Base-by-base conservation (phyloP, 2,888 invertebrate species). In the Euspilapteryx auroguttella region DNA sequence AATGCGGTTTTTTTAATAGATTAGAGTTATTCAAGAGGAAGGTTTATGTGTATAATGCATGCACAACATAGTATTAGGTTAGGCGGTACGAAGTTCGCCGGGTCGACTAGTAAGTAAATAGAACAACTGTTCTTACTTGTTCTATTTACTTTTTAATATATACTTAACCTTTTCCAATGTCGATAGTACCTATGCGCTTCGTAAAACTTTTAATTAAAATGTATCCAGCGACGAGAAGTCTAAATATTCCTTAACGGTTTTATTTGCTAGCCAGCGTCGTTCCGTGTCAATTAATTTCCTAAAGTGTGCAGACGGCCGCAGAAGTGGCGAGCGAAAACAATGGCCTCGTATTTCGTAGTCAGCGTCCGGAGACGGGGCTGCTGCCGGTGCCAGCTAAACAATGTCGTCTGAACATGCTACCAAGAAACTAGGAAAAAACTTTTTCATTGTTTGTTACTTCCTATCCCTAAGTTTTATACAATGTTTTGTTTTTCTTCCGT, bases 171-270 rank as follows among this genome's bases (percentile, higher is more conserved):
- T n/a, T n/a, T n/a, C n/a, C n/a, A n/a, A n/a, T n/a, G n/a, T n/a
- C n/a, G n/a, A n/a, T n/a, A n/a, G n/a, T n/a, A n/a, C n/a, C 24
- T 15, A 23, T 23, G 10, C 23, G 17, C 17, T 28, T 24, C 51
- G 50, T 48, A 47, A 55, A 68, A 68, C 50, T 66, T 69, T 69
- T 65, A 66, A 68, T 69, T 65, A 65, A 69, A 69, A 61, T 55
- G 59, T 64, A 64, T 61, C 55, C 54, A 55, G 54, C 39, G 45
- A 42, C 44, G 51, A 50, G 51, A 43, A 45, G 47, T 56, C 40
- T 38, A 40, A 51, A 55, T 55, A 62, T 53, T 58, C 47, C 47
- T 17, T 54, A 51, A 54, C 49, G 41, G 50, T 55, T 57, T 55
- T 57, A 47, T 62, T 55, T 56, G 55, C 49, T 22, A 49, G 47